Evolutionary conservation across 2,888 invertebrate genomes (phyloP).

Genomic region (Rhagophthalmus giganteus): DNA sequence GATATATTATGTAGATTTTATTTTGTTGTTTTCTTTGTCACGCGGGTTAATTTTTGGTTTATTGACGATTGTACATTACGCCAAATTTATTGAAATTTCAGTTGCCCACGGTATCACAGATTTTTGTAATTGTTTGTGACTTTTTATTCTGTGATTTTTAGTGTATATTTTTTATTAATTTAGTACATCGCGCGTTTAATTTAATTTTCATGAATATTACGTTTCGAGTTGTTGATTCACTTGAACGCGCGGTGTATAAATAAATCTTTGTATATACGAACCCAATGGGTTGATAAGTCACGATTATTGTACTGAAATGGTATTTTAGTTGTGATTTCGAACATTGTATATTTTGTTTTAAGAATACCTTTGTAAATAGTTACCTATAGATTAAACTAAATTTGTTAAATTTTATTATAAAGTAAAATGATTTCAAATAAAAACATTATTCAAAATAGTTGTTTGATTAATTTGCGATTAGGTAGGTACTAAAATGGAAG

Average conservation of each 20-base stretch:
- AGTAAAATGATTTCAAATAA: constrained; percentile 32
- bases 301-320: constrained; percentile 29
- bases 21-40: constrained; percentile 47
- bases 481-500: no score
- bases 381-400: constrained; percentile 50
- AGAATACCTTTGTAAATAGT: constrained; percentile 50
- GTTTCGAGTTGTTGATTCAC: constrained; percentile 2
- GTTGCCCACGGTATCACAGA: constrained; percentile 41
- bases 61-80: constrained; percentile 22
- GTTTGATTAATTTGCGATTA: constrained; percentile 1
- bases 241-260: constrained; percentile 37
- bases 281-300: constrained; percentile 32
- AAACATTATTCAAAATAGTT: constrained; percentile 9
- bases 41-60: constrained; percentile 33
- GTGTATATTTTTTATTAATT: constrained; percentile 40
- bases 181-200: constrained; percentile 18
- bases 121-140: constrained; percentile 48
- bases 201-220: no score
- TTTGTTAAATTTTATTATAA: constrained; percentile 52
- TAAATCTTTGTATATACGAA: constrained; percentile 37
- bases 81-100: constrained; percentile 9
- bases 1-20: constrained; percentile 48
- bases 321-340: constrained; percentile 35
- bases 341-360: constrained; percentile 49
- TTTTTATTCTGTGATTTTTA: constrained; percentile 55